These are phyloP conservation scores for Anolis apletophallus DNA, from an alignment of 2,797 vertebrate species.

Conservation along the genomic window DNA sequence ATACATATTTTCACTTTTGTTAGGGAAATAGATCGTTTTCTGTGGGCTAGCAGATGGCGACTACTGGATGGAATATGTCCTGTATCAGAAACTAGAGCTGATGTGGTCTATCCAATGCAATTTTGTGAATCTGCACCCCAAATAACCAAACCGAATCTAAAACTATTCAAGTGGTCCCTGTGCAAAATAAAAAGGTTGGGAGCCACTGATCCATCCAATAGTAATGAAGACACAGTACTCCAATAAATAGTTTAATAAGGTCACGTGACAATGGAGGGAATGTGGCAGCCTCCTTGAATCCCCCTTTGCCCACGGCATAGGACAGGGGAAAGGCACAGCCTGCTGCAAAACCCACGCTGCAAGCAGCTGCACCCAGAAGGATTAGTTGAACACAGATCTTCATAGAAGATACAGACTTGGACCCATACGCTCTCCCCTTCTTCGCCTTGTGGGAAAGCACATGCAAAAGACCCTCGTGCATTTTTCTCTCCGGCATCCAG, in stretches of 20 bases:
- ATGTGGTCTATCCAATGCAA: too few relatives aligned
- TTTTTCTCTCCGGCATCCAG: slow-evolving; percentile 34
- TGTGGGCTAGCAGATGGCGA: too few relatives aligned
- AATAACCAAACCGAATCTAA: too few relatives aligned
- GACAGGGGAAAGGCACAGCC: slow-evolving; percentile 16
- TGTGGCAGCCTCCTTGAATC: slow-evolving; percentile 52
- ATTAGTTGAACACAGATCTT: slow-evolving; percentile 75
- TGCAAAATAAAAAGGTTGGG: too few relatives aligned
- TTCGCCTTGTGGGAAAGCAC: slow-evolving; percentile 43
- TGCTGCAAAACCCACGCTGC: slow-evolving; percentile 45
- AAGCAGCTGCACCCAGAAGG: slow-evolving; percentile 54
- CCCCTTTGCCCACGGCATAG: slow-evolving; percentile 47
- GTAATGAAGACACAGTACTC: slow-evolving; percentile 36
- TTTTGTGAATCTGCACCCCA: too few relatives aligned
- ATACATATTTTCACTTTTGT: too few relatives aligned
- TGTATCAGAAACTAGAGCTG: too few relatives aligned
- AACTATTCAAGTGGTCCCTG: too few relatives aligned
- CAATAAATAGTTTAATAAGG: slow-evolving; percentile 84
- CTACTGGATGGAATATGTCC: too few relatives aligned
- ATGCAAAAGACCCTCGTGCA: slow-evolving; percentile 31
- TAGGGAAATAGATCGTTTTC: too few relatives aligned
- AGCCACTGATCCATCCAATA: neutral
- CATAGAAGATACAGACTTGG: slow-evolving; percentile 79
- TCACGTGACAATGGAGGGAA: slow-evolving; percentile 63
- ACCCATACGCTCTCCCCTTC: slow-evolving; percentile 21